Conservation (phyloP, 2,113 vertebrate genomes). For the Oncorhynchus nerka region DNA sequence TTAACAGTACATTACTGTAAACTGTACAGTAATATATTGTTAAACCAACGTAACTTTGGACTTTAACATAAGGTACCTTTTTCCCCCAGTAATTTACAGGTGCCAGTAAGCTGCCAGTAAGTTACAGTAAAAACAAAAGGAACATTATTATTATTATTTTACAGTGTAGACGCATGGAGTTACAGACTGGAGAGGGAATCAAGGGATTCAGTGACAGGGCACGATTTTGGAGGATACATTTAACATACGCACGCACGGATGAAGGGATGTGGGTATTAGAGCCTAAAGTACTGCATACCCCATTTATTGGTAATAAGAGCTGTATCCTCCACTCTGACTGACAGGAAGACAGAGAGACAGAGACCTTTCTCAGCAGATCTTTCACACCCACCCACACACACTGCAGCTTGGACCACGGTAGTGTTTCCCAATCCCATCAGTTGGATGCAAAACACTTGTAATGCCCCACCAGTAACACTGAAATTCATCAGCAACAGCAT, state of each 20-base stretch:
- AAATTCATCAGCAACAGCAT: conserved; percentile 6
- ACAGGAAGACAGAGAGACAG: neutral
- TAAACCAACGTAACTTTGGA: no score
- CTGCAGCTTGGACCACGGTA: neutral
- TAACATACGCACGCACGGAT: neutral
- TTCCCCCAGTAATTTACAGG: no score
- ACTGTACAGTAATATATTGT: no score
- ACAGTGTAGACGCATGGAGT: no score
- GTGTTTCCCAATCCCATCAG: neutral
- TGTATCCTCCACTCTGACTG: no score
- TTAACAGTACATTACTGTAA: no score
- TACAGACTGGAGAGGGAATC: neutral
- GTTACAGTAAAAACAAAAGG: no score
- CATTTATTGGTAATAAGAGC: neutral
- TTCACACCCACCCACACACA: neutral
- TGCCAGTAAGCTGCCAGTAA: no score
- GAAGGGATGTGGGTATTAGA: neutral
- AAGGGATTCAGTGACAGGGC: neutral
- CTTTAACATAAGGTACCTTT: no score
- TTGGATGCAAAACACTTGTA: no score
- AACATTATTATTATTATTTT: no score
- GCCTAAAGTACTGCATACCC: neutral
- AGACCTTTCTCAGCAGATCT: neutral
- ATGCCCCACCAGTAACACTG: neutral
- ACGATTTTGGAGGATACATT: neutral